A percentile compares a stretch with the other conserved stretches of the same genome.
Evolutionary conservation across 2,113 vertebrate genomes (phyloP).

Genomic region (Ptyas mucosa): DNA sequence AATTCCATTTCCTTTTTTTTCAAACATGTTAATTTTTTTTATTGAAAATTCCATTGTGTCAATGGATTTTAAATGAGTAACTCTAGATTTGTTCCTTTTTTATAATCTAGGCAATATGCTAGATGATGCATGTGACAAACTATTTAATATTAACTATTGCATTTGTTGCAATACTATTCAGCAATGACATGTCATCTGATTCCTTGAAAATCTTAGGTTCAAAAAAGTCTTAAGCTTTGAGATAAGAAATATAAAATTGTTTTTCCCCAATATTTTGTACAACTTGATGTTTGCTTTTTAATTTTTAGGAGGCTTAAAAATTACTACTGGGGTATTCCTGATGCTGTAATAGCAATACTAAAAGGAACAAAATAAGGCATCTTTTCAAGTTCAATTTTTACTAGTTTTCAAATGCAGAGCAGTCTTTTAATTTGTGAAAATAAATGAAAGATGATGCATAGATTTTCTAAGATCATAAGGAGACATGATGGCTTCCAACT

Average conservation of each 20-base stretch:
- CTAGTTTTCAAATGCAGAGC: background rate
- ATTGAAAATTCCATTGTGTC: background rate
- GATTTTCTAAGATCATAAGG: background rate
- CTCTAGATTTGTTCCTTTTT: background rate
- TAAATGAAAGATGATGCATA: background rate
- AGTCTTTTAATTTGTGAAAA: background rate
- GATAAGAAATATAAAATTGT: background rate
- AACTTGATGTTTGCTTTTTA: background rate
- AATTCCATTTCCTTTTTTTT: background rate
- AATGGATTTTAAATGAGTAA: background rate
- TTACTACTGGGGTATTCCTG: background rate
- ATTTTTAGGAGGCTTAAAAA: background rate
- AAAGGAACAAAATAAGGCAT: background rate
- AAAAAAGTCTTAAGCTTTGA: background rate
- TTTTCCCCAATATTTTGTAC: background rate
- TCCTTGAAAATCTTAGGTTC: background rate
- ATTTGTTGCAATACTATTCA: background rate
- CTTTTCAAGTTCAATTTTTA: background rate
- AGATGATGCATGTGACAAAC: background rate
- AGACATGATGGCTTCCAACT: background rate
- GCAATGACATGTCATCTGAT: background rate
- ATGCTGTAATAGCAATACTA: background rate
- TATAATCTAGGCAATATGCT: background rate
- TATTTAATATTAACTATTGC: background rate
- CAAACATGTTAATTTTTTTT: background rate